phyloP scores from a whole-genome alignment of 1,140 invertebrate species.

The Atta colombica region DNA sequence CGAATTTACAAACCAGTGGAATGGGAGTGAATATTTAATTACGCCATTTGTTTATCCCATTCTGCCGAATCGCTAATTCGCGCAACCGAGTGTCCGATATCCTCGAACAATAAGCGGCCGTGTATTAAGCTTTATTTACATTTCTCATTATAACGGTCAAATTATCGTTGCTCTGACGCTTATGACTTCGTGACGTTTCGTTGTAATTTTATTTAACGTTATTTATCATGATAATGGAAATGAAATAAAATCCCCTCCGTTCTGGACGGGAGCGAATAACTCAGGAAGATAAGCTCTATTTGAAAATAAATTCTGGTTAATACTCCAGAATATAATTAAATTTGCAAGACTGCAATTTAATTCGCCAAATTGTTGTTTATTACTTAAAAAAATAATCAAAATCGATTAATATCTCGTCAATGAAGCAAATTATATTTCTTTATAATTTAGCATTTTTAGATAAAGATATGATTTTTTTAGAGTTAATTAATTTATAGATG shows the following conservation, averaged over 20 bases:
- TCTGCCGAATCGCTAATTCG: conserved; percentile 58
- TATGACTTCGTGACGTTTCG: conserved; percentile 48
- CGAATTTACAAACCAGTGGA: conserved; percentile 55
- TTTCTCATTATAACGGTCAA: conserved; percentile 60
- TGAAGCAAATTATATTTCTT: conserved; percentile 2
- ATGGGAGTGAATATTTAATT: conserved; percentile 61
- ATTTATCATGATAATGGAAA: conserved; percentile 42
- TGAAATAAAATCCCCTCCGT: conserved; percentile 31
- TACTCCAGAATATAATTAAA: conserved; percentile 1
- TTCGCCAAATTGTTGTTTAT: neutral
- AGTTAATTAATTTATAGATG: neutral
- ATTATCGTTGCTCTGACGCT: conserved; percentile 50
- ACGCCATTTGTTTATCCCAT: conserved; percentile 61
- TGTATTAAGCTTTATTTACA: conserved; percentile 57
- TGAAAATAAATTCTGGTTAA: conserved; percentile 25
- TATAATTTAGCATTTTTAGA: neutral
- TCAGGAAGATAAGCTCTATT: conserved; percentile 32
- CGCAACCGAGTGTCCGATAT: conserved; percentile 54
- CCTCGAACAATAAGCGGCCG: conserved; percentile 53
- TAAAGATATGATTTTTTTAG: neutral
- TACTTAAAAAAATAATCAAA: conserved; percentile 17
- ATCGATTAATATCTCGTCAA: neutral
- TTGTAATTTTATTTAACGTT: conserved; percentile 53
- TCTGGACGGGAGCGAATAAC: neutral
- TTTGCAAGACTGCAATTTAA: conserved; percentile 13